Evolutionary conservation across 2,113 vertebrate species (phyloP).

Genomic region (Tragelaphus imberbis): DNA sequence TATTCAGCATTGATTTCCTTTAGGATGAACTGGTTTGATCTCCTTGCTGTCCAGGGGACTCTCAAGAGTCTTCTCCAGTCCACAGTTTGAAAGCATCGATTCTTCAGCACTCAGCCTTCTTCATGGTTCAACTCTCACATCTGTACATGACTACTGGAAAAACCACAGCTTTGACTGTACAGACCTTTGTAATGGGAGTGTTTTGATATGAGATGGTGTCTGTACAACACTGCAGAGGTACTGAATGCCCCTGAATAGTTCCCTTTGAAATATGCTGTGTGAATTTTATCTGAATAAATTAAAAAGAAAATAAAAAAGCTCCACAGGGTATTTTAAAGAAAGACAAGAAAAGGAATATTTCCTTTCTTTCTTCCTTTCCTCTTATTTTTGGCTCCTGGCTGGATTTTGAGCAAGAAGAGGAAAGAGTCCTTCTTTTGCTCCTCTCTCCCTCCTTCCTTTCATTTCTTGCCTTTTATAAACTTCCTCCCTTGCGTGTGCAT

Average conservation of each 20-base stretch:
- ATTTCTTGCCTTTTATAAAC: neutral
- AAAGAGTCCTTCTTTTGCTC: neutral
- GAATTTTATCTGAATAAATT: neutral
- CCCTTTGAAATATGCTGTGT: neutral
- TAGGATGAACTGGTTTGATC: neutral
- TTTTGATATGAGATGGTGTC: neutral
- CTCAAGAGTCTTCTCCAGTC: neutral
- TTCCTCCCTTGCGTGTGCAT: neutral
- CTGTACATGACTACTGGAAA: neutral
- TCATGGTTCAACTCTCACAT: neutral
- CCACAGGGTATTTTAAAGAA: neutral
- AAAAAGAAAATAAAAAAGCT: neutral
- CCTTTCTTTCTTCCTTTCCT: neutral
- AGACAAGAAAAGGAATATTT: neutral
- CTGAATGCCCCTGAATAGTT: neutral
- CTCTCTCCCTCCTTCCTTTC: neutral
- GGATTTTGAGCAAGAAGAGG: neutral
- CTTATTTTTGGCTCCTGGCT: neutral
- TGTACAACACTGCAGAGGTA: neutral
- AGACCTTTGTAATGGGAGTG: neutral
- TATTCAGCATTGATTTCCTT: neutral
- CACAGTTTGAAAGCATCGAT: neutral
- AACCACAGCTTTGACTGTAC: neutral
- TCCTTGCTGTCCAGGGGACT: neutral
- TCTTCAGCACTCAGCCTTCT: neutral